These are phyloP conservation scores for Aromia moschata DNA, from an alignment of 2,888 invertebrate species.

Conservation along the genomic window DNA sequence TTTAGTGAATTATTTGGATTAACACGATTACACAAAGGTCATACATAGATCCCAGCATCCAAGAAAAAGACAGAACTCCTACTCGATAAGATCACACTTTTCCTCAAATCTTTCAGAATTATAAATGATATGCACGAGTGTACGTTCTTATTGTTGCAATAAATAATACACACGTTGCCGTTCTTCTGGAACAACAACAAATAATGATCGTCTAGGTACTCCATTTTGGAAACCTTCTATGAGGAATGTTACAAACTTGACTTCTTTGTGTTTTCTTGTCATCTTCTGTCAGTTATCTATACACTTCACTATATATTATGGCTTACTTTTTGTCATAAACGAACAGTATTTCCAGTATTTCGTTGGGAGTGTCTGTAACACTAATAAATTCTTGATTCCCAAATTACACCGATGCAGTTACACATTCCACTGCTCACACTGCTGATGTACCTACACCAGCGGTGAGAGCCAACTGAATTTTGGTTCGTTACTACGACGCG, in stretches of 20 bases:
- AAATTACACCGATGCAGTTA: constrained; percentile 53
- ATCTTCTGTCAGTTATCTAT: constrained; percentile 47
- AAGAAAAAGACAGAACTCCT: constrained; percentile 28
- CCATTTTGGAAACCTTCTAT: constrained; percentile 60
- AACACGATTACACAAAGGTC: constrained; percentile 46
- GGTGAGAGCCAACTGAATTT: no score
- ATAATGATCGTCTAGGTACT: constrained; percentile 58
- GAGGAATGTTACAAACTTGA: constrained; percentile 53
- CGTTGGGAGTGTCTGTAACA: constrained; percentile 56
- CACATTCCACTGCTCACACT: constrained; percentile 49
- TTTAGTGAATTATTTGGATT: constrained; percentile 31
- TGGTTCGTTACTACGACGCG: no score
- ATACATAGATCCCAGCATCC: constrained; percentile 50
- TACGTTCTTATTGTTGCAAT: constrained; percentile 9
- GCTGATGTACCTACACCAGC: constrained; percentile 42
- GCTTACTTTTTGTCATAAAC: constrained; percentile 51
- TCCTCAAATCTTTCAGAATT: background rate
- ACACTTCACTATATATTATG: constrained; percentile 48
- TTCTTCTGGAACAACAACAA: constrained; percentile 55
- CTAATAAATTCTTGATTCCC: constrained; percentile 52
- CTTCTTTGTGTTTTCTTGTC: constrained; percentile 53
- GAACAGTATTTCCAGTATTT: constrained; percentile 49
- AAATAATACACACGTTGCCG: constrained; percentile 42
- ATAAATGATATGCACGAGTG: constrained; percentile 15
- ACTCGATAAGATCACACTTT: constrained; percentile 17